Evolutionary conservation across 1,140 invertebrate species (phyloP).

Genomic region (Meloidogyne floridensis): DNA sequence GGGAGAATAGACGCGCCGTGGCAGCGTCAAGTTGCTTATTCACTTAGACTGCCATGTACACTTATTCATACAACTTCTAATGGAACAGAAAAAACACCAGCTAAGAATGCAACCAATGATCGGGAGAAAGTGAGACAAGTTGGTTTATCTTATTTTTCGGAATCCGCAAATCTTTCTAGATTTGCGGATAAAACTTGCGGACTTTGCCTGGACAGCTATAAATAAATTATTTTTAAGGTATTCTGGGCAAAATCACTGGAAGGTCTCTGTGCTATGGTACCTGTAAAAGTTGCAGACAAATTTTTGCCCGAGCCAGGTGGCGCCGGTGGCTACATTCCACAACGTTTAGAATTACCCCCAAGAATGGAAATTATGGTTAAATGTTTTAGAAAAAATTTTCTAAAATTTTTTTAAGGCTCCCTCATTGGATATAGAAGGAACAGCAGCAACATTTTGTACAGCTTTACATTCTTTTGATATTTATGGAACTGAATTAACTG

Average conservation of each 20-base stretch:
- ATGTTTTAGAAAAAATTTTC: slow-evolving; percentile 1
- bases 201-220: neutral
- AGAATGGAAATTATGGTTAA: slow-evolving; percentile 68
- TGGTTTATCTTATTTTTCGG: neutral
- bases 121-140: slow-evolving; percentile 2
- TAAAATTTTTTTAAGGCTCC: slow-evolving; percentile 30
- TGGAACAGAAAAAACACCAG: slow-evolving; percentile 57
- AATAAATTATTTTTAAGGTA: slow-evolving; percentile 69
- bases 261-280: slow-evolving; percentile 76
- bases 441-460: slow-evolving; percentile 52
- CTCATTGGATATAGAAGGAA: slow-evolving; percentile 47
- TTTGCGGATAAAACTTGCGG: slow-evolving; percentile 10
- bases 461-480: slow-evolving; percentile 31
- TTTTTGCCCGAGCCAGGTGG: slow-evolving; percentile 72
- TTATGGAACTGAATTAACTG: slow-evolving; percentile 71
- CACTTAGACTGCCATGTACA: slow-evolving; percentile 13
- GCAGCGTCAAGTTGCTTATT: slow-evolving; percentile 75
- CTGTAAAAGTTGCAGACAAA: slow-evolving; percentile 70
- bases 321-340: slow-evolving; percentile 77
- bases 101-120: neutral
- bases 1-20: slow-evolving; percentile 81
- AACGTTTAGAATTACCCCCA: slow-evolving; percentile 83
- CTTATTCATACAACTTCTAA: slow-evolving; percentile 82
- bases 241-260: slow-evolving; percentile 97
- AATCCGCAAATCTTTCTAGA: neutral